Percentiles rank a stretch among this genome's conserved stretches.
These are phyloP conservation scores for Caradrina kadenii DNA, from an alignment of 2,888 invertebrate genomes.

Conservation along the genomic window DNA sequence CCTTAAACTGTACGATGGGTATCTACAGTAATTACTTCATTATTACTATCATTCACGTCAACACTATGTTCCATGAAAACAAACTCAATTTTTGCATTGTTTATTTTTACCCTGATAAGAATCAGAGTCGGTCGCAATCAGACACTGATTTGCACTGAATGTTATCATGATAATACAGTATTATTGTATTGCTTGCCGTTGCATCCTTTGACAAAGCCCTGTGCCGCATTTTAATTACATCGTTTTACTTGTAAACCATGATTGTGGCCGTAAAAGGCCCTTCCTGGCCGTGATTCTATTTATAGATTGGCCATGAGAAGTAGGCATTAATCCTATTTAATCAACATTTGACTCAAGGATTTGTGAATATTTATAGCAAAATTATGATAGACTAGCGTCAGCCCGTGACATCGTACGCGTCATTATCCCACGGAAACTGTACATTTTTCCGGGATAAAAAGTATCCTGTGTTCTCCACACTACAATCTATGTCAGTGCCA, in stretches of 20 bases:
- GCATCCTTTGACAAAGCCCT: conserved; percentile 2
- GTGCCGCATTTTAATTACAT: neutral
- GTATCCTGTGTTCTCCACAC: too few species aligned
- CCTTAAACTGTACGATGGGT: neutral
- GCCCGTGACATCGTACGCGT: too few species aligned
- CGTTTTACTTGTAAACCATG: neutral
- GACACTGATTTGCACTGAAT: conserved; percentile 37
- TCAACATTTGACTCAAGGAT: neutral
- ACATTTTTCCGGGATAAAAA: too few species aligned
- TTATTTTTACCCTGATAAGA: conserved; percentile 20
- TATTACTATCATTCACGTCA: neutral
- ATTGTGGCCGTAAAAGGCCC: neutral
- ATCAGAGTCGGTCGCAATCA: conserved; percentile 9
- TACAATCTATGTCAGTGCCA: too few species aligned
- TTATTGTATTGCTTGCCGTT: conserved; percentile 13
- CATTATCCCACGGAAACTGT: too few species aligned
- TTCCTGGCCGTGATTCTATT: neutral
- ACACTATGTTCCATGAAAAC: neutral
- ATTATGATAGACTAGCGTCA: too few species aligned
- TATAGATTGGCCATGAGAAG: neutral
- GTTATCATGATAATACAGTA: conserved; percentile 11
- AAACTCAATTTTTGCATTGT: conserved; percentile 8
- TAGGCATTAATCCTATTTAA: neutral
- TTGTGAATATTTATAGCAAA: neutral
- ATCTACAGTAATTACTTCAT: neutral